Base-by-base conservation (phyloP, 1,140 invertebrate species). In the Achroia grisella region DNA sequence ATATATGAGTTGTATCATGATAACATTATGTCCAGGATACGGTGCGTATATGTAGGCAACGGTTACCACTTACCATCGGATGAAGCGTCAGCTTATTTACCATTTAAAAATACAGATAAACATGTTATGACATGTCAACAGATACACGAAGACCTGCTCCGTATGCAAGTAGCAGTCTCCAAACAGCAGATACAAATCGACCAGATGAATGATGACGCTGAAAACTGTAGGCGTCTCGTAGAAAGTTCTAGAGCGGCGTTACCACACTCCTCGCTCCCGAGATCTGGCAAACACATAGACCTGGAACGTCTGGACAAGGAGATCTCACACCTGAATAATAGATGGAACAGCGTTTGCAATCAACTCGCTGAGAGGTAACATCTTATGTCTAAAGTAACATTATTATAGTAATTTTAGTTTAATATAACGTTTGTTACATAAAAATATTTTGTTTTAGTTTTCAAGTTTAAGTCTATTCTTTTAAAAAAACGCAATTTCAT, bases 291-390 rank as follows among this genome's bases (percentile, higher is more conserved):
- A 59, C 87, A 91, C 73, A 59, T 93, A 91, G 98, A 99, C 86
- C 90, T 99, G 44, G 97, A 98, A 62, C 88, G 93, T 10, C 77
- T 99, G n/a, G 97, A 99, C 72, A 93, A 95, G 56, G 97, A 99
- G 61, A 93, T 98, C 1, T 91, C 94, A 53, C 91, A 93, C 63
- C 82, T 99, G 4, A 95, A 94, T 55, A 91, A 90, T 30, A 89
- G 97, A 39, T 99, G 97, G 97, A 94, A 93, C 59, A 95, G 93
- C 57, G 92, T 98, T 9, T 96, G 95, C 76, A 90, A 90, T 29
- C 96, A 98, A 84, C 87, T 98, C 35, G 93, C 93, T 39, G 97
- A 99, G 67, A 92, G 95, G 92, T 95, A 68, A 61, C 49, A 41
- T 23, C 14, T n/a, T n/a, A n/a, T n/a, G n/a, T n/a, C n/a, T n/a